Conservation (phyloP, 2,797 vertebrate species). For the Crenichthys baileyi region DNA sequence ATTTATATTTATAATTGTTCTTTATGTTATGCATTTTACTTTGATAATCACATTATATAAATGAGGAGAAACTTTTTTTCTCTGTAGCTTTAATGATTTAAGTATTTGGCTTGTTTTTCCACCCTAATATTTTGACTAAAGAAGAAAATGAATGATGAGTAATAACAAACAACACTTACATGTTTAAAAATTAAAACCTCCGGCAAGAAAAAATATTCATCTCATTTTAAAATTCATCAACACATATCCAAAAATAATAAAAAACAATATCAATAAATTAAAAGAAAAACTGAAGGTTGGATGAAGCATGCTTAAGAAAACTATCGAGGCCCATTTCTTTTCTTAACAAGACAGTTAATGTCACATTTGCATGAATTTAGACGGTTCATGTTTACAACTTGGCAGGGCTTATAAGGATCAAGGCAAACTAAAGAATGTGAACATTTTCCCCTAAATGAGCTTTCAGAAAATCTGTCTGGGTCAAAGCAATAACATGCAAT, state of each 20-base stretch:
- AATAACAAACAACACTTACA: too few relatives aligned
- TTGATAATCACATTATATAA: not conserved
- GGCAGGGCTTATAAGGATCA: slow-evolving; percentile 27
- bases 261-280: slow-evolving; percentile 1
- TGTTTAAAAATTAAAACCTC: not conserved
- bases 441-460: slow-evolving; percentile 40
- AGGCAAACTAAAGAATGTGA: slow-evolving; percentile 28
- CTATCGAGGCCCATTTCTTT: not conserved
- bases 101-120: not conserved
- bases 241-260: slow-evolving; percentile 6
- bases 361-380: slow-evolving; percentile 21
- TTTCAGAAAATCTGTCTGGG: slow-evolving; percentile 44
- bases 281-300: slow-evolving; percentile 6
- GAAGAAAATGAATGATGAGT: not conserved
- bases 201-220: not conserved
- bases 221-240: not conserved
- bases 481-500: slow-evolving; percentile 60
- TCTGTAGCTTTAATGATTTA: not conserved
- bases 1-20: not conserved
- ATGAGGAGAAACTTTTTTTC: not conserved
- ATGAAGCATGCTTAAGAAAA: not conserved
- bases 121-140: not conserved
- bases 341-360: slow-evolving; percentile 7
- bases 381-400: slow-evolving; percentile 30
- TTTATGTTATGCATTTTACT: not conserved